A percentile compares a stretch with the other conserved stretches of the same genome.
Evolutionary conservation across 92 coral and sea anemone species (phyloP).

Genomic region (Galaxea fascicularis): DNA sequence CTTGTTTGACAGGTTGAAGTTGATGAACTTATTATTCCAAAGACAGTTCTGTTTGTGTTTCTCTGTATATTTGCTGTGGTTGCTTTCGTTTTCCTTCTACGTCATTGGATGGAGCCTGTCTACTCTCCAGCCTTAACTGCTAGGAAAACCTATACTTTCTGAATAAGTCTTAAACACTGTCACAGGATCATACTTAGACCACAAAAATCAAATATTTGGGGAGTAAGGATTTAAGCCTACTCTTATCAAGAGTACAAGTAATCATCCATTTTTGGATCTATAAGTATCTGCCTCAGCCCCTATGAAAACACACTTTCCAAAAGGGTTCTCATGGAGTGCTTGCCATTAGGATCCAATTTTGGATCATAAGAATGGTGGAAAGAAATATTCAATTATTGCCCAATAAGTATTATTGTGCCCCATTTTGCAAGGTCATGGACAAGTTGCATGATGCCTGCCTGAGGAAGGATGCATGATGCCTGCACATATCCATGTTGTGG

Average conservation of each 20-base stretch:
- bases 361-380: too few relatives aligned
- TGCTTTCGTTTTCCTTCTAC: constrained; percentile 85
- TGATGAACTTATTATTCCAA: constrained; percentile 82
- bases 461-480: too few relatives aligned
- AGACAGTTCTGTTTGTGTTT: constrained; percentile 81
- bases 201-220: neutral
- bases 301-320: too few relatives aligned
- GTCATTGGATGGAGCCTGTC: constrained; percentile 98
- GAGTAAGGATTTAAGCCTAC: neutral
- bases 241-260: neutral
- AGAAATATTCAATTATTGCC: too few relatives aligned
- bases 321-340: too few relatives aligned
- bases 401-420: too few relatives aligned
- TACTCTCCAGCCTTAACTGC: constrained; percentile 96
- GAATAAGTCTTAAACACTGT: neutral
- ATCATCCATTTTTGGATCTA: neutral
- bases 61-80: constrained; percentile 88
- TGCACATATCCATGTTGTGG: too few relatives aligned
- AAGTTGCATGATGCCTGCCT: too few relatives aligned
- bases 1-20: constrained; percentile 78
- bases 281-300: too few relatives aligned
- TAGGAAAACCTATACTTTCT: constrained; percentile 91
- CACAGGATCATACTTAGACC: too few relatives aligned
- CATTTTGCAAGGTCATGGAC: too few relatives aligned
- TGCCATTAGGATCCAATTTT: too few relatives aligned